Conservation (phyloP, 2,888 invertebrate species). For the Artemia sp. region DNA sequence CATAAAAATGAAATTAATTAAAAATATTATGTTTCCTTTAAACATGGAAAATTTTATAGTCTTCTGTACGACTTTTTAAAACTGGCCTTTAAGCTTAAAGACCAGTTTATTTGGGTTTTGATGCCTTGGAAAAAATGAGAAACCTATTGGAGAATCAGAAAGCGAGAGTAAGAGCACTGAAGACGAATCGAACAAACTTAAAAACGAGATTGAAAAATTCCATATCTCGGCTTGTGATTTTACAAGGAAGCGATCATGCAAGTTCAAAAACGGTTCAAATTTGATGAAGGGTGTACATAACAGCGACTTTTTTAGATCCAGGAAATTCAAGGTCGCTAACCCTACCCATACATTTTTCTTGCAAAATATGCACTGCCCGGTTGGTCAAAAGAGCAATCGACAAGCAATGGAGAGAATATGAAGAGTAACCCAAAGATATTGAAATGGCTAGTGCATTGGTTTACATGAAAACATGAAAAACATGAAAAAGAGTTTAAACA, state of each 20-base stretch:
- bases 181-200: not conserved
- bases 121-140: constrained; percentile 1
- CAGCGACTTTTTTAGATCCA: constrained; percentile 12
- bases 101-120: constrained; percentile 11
- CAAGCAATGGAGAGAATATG: constrained; percentile 10
- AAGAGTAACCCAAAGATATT: constrained; percentile 4
- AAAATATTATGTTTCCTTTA: too few relatives aligned
- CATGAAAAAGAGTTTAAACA: too few relatives aligned
- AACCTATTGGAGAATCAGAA: constrained; percentile 4
- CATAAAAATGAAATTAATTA: too few relatives aligned
- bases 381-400: constrained; percentile 14
- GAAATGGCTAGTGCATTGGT: not conserved
- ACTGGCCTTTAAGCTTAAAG: too few relatives aligned
- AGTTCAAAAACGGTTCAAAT: not conserved
- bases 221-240: constrained; percentile 1
- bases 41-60: too few relatives aligned
- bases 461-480: not conserved
- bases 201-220: constrained; percentile 12
- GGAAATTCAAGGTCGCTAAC: constrained; percentile 1
- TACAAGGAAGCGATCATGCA: constrained; percentile 8
- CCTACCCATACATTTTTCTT: not conserved
- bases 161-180: constrained; percentile 2
- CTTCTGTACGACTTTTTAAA: too few relatives aligned
- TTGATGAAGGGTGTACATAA: constrained; percentile 1
- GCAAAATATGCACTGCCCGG: constrained; percentile 11